Evolutionary conservation across 2,113 vertebrate species (phyloP).

Genomic region (Lathamus discolor): DNA sequence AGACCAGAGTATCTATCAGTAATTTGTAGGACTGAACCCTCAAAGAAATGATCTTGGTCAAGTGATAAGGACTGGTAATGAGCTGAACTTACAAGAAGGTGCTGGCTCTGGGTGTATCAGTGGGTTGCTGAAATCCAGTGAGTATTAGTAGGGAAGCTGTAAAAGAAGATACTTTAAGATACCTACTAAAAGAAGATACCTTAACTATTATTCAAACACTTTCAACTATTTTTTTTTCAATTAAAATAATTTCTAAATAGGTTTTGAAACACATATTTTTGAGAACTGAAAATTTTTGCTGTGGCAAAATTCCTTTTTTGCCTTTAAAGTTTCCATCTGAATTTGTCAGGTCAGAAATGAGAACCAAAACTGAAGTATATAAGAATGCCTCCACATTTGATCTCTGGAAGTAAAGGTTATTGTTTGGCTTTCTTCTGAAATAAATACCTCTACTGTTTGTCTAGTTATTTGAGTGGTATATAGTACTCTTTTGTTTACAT

Average conservation of each 20-base stretch:
- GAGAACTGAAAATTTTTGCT: neutral
- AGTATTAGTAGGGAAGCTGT: neutral
- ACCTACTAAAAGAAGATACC: neutral
- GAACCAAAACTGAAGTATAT: neutral
- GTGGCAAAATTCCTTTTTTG: neutral
- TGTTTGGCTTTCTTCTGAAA: neutral
- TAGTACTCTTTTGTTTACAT: neutral
- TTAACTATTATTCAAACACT: neutral
- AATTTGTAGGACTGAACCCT: neutral
- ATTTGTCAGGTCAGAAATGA: neutral
- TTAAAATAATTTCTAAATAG: neutral
- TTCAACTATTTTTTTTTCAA: neutral
- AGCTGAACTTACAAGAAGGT: neutral
- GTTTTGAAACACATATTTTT: neutral
- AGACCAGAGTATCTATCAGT: neutral
- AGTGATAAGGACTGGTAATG: neutral
- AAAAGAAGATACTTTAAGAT: neutral
- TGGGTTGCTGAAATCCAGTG: fast-evolving
- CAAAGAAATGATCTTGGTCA: neutral
- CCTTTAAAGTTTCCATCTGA: neutral
- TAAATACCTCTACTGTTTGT: neutral
- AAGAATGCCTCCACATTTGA: neutral
- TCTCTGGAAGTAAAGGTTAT: neutral
- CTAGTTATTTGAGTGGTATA: neutral
- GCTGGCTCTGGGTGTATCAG: neutral